These are phyloP conservation scores for Hemitrygon akajei DNA, from an alignment of 2,797 vertebrate species.

Conservation along the genomic window DNA sequence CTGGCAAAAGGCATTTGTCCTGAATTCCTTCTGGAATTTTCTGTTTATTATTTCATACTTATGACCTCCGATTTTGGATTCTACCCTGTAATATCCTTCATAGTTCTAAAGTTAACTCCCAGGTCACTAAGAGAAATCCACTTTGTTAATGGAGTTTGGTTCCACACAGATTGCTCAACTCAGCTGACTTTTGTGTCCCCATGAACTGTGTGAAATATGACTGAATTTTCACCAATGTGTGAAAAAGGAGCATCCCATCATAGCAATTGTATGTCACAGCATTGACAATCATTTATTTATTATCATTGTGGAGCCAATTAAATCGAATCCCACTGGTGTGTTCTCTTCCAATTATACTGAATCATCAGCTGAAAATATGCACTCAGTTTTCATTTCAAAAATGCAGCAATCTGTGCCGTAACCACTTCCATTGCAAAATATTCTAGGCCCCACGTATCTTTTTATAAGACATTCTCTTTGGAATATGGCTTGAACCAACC, in stretches of 20 bases:
- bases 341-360: neutral
- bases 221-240: neutral
- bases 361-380: neutral
- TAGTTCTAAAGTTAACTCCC: neutral
- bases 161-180: neutral
- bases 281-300: neutral
- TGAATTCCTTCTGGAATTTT: neutral
- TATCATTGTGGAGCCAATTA: neutral
- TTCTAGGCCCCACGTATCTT: neutral
- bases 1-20: neutral
- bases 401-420: neutral
- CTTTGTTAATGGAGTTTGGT: neutral
- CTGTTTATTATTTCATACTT: neutral
- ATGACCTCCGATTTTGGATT: neutral
- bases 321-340: neutral
- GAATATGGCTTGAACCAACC: neutral
- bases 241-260: neutral
- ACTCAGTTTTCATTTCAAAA: neutral
- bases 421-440: neutral
- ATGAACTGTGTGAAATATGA: neutral
- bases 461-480: neutral
- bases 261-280: neutral
- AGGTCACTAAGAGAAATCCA: neutral
- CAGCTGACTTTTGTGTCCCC: neutral
- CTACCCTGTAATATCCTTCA: neutral